Evolutionary conservation across 1,140 invertebrate species (phyloP), one percentile per base, ranked within the genome.

Genomic region (Sesamia nonagrioides): DNA sequence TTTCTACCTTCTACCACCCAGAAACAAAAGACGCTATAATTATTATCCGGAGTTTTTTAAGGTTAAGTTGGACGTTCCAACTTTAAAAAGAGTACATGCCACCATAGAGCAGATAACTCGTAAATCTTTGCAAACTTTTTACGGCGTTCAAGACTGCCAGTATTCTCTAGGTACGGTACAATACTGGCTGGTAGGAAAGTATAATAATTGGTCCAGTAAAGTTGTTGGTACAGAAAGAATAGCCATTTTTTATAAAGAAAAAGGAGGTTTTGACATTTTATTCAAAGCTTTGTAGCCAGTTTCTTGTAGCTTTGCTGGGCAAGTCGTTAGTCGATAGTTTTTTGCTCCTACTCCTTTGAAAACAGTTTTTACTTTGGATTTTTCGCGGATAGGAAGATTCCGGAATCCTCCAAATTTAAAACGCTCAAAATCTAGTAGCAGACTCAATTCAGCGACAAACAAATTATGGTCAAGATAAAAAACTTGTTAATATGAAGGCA

Each of bases 51-150:
- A 13, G 68, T 71, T 68, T 27, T 52, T 52, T 18, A 37, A 71
- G 54, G 54, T n/a, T n/a, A n/a, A 48, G 45, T n/a, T n/a, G n/a
- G n/a, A n/a, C 68, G 17, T 37, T n/a, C 21, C 6, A 71, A 71
- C 9, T 42, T 71, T 71, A 27, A 17, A 61, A 61, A 15, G 15
- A 68, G 45, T 48, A 54, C 68, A 54, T 71, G 21, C 68, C 60
- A 18, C 63, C 68, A 71, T 71, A 71, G 48, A 71, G 33, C 54
- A 71, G 68, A 71, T 71, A 71, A 71, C 15, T 71, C 68, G 48
- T 71, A 71, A 71, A 71, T 71, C 68, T 71, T 69, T 54, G 45
- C 0, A 71, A 71, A 71, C 15, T 71, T 71, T 71, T 0, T 50
- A 27, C 40, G 1, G 5, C 63, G 68, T 54, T 52, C 48, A 71